Evolutionary conservation across 2,888 invertebrate genomes (phyloP).

Genomic region (Drosophila colorata): DNA sequence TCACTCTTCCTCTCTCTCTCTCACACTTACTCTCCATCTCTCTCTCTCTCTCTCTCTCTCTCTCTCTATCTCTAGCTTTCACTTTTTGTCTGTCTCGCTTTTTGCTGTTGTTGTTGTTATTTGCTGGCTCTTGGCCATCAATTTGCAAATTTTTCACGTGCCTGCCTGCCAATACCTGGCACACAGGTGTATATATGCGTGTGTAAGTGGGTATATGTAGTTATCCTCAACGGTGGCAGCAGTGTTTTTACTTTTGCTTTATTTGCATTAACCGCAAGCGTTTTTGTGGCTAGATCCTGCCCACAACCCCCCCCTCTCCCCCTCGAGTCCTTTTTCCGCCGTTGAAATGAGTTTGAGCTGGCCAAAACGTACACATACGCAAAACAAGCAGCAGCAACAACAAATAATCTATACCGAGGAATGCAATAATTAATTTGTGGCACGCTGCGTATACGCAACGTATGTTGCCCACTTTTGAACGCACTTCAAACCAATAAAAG

Average conservation of each 20-base stretch:
- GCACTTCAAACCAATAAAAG: constrained; percentile 4
- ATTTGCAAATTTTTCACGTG: constrained; percentile 54
- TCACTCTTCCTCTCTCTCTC: background rate
- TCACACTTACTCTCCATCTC: background rate
- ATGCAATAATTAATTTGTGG: constrained; percentile 41
- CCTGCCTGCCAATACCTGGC: constrained; percentile 10
- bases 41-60: background rate
- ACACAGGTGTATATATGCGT: constrained; percentile 2
- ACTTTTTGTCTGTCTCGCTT: background rate
- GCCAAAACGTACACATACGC: constrained; percentile 19
- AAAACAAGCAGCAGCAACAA: constrained; percentile 25
- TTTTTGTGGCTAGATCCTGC: constrained; percentile 29
- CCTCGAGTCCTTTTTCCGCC: constrained; percentile 15
- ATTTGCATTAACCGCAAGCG: constrained; percentile 55
- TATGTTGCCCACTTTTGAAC: constrained; percentile 15
- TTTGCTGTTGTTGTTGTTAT: constrained; percentile 17
- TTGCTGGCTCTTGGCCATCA: constrained; percentile 42
- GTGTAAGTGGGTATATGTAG: constrained; percentile 9
- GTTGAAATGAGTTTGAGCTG: constrained; percentile 41
- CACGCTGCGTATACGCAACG: constrained; percentile 38
- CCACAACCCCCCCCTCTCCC: no score
- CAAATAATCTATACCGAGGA: constrained; percentile 23
- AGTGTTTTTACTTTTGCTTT: constrained; percentile 42
- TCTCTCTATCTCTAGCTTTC: background rate
- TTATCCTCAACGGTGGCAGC: constrained; percentile 25